Evolutionary conservation across 1,140 invertebrate genomes (phyloP).

Genomic region (Paraescarpia echinospica): DNA sequence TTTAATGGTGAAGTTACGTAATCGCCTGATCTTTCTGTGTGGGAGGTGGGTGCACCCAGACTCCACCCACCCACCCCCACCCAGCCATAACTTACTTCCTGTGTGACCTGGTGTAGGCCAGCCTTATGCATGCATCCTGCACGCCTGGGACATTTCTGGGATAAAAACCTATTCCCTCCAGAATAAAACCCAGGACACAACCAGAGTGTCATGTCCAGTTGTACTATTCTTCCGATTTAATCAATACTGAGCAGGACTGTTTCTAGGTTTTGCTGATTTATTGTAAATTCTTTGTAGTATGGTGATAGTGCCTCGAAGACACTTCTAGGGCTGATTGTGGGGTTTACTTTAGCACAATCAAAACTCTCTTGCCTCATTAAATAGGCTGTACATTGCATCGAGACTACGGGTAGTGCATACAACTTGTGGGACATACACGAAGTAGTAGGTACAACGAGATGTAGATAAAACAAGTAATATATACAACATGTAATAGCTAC

Average conservation of each 20-base stretch:
- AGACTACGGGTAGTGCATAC: no score
- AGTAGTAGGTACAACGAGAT: no score
- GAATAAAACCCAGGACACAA: background rate
- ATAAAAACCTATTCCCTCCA: background rate
- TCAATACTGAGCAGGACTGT: background rate
- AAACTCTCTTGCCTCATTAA: background rate
- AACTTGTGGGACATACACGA: no score
- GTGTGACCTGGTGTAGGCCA: background rate
- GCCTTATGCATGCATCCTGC: background rate
- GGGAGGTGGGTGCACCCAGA: no score
- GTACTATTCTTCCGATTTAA: background rate
- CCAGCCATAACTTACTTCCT: background rate
- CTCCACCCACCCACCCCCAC: background rate
- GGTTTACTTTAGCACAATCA: background rate
- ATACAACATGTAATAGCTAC: no score
- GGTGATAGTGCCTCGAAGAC: background rate
- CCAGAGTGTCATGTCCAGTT: background rate
- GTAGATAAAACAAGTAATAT: no score
- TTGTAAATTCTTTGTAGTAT: background rate
- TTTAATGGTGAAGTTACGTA: no score
- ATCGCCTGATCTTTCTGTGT: no score
- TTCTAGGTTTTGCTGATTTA: background rate
- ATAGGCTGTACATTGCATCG: background rate
- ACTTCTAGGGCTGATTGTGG: background rate
- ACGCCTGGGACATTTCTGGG: background rate